phyloP scores from a whole-genome alignment of 2,888 invertebrate species.

The Nomada fucata region DNA sequence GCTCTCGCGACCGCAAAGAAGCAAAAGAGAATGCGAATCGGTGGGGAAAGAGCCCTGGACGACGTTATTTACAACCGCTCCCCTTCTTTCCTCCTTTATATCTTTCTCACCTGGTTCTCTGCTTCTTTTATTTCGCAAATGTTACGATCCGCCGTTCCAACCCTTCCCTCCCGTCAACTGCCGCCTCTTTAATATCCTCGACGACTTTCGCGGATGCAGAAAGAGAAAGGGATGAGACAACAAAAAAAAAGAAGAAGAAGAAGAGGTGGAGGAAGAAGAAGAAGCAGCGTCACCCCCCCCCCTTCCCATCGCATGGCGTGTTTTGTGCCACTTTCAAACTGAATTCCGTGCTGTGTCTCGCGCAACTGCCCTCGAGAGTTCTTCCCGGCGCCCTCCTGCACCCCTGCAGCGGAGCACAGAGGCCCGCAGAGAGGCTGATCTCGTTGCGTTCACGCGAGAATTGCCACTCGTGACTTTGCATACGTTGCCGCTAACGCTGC shows the following conservation, averaged over 20 bases:
- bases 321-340: conserved; percentile 73
- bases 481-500: conserved; percentile 61
- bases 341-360: conserved; percentile 67
- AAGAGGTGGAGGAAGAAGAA: conserved; percentile 1
- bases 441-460: conserved; percentile 59
- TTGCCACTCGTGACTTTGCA: conserved; percentile 68
- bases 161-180: neutral
- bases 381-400: conserved; percentile 11
- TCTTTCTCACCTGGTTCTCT: conserved; percentile 10
- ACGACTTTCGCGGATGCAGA: conserved; percentile 42
- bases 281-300: conserved; percentile 22
- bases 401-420: neutral
- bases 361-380: conserved; percentile 53
- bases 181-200: neutral
- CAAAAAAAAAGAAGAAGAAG: too few relatives aligned
- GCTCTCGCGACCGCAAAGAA: conserved; percentile 8
- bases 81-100: neutral
- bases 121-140: conserved; percentile 26
- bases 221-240: neutral
- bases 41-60: conserved; percentile 9
- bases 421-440: conserved; percentile 51
- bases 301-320: conserved; percentile 23
- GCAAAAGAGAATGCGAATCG: neutral
- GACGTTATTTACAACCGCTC: conserved; percentile 54
- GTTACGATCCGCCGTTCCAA: conserved; percentile 24